Evolutionary conservation across 2,888 invertebrate species (phyloP), one percentile per base, ranked within the genome.

Genomic region (Coelinius sp.): DNA sequence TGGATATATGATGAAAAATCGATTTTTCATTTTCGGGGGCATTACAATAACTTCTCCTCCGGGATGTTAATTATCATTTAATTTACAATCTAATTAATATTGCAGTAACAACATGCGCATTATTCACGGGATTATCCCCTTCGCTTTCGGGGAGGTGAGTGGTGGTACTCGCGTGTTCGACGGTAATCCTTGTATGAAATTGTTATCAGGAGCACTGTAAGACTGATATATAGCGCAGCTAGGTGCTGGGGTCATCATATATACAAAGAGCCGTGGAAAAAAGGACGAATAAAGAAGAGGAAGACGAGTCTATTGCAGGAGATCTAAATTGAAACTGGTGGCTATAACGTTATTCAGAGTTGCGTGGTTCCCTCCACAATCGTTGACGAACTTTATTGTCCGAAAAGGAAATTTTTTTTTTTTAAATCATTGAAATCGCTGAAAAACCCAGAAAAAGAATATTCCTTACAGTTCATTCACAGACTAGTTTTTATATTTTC

Each of bases 71-170:
- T 75, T 77, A 76, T 73, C 77, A 75, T 77, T 79, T 77, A 76
- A 78, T 78, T 80, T 78, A 76, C 74, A 78, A 78, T 78, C 76
- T 80, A 79, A 83, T 83, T 83, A 83, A 82, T 83, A 82, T 82
- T 82, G 80, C 80, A 82, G 81, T 81, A 81, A 82, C 82, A 82
- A 82, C 79, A 79, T 79, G 78, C 78, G 79, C 82, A 83, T 83
- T 83, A 83, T 83, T 83, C 82, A 82, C 73, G 41, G 81, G 83
- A 83, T 83, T 79, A 83, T 83, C 83, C 81, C 81, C 80, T 81
- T 81, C 78, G 78, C 80, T 79, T 80, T 81, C 77, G 74, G 72
- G 77, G 77, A 76, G 75, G 77, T 74, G 68, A 22, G 44, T 77
- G 76, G 74, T 73, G 77, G 75, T 75, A 73, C 72, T 76, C 77